Evolutionary conservation across 2,797 vertebrate species (phyloP).

Genomic region (Pipistrellus kuhlii): DNA sequence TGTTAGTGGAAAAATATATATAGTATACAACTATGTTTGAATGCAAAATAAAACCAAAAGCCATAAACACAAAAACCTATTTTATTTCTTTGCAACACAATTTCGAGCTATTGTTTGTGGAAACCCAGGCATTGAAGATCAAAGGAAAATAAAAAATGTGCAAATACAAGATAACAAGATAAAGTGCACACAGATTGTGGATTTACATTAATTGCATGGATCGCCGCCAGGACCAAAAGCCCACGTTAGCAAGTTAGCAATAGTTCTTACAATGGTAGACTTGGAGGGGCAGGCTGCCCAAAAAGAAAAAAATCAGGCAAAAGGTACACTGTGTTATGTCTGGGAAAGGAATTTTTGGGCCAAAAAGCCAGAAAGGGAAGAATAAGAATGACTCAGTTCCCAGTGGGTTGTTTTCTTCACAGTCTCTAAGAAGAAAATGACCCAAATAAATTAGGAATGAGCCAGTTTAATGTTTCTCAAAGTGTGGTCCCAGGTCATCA

Average conservation of each 20-base stretch:
- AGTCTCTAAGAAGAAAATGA: slow-evolving; percentile 8
- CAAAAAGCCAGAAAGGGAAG: slow-evolving; percentile 29
- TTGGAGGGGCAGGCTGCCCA: not conserved
- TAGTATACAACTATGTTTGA: not conserved
- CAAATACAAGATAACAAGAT: not conserved
- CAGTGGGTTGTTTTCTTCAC: slow-evolving; percentile 4
- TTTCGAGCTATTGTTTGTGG: slow-evolving; percentile 18
- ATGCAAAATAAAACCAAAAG: slow-evolving; percentile 29
- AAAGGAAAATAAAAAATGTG: not conserved
- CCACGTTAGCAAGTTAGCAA: slow-evolving; percentile 32
- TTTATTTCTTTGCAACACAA: not conserved
- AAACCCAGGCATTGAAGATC: not conserved
- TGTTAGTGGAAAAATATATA: not conserved
- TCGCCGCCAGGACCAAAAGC: not conserved
- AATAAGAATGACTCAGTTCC: slow-evolving; percentile 34
- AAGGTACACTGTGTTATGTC: not conserved
- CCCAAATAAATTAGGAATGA: not conserved
- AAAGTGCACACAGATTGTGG: not conserved
- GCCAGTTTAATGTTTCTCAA: not conserved
- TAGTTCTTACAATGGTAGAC: not conserved
- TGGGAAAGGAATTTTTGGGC: slow-evolving; percentile 32
- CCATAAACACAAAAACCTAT: not conserved
- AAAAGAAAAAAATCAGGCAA: slow-evolving; percentile 24
- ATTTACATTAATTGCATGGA: not conserved
- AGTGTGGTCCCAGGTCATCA: not conserved